Conservation (phyloP, 1,140 invertebrate species). For the Monochamus saltuarius region DNA sequence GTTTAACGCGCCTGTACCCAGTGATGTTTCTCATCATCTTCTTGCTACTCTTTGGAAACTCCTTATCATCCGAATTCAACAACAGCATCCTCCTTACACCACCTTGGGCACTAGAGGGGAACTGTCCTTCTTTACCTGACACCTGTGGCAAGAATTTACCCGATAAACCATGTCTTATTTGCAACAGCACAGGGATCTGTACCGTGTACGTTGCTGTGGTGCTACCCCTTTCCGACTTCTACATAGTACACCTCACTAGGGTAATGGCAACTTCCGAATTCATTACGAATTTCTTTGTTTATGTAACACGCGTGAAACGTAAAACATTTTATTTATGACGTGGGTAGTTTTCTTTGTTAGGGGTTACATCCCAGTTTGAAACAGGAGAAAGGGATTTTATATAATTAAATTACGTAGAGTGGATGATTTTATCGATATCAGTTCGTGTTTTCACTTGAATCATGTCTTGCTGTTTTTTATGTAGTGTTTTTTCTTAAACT, state of each 20-base stretch:
- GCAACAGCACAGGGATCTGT: slow-evolving; percentile 24
- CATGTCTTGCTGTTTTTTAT: too few species aligned
- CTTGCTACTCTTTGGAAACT: slow-evolving; percentile 9
- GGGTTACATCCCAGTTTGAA: too few species aligned
- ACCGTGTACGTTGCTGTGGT: slow-evolving; percentile 39
- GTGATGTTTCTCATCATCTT: slow-evolving; percentile 25
- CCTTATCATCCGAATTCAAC: slow-evolving; percentile 17
- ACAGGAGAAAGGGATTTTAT: too few species aligned
- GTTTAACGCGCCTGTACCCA: neutral
- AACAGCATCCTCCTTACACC: slow-evolving; percentile 12
- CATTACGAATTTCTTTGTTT: neutral
- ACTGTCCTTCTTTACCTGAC: slow-evolving; percentile 2
- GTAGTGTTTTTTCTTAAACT: too few species aligned
- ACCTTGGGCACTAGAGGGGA: slow-evolving; percentile 22
- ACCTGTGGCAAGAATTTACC: neutral
- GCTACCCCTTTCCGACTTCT: slow-evolving; percentile 33
- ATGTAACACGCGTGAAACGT: neutral
- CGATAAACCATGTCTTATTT: slow-evolving; percentile 13
- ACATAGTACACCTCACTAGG: slow-evolving; percentile 43
- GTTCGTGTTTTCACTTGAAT: too few species aligned
- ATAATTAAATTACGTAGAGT: too few species aligned
- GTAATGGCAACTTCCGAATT: slow-evolving; percentile 26
- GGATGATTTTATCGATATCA: too few species aligned
- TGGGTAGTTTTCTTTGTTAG: too few species aligned
- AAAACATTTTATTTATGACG: neutral